Evolutionary conservation across 2,113 vertebrate genomes (phyloP).

Genomic region (Aegotheles bennettii): DNA sequence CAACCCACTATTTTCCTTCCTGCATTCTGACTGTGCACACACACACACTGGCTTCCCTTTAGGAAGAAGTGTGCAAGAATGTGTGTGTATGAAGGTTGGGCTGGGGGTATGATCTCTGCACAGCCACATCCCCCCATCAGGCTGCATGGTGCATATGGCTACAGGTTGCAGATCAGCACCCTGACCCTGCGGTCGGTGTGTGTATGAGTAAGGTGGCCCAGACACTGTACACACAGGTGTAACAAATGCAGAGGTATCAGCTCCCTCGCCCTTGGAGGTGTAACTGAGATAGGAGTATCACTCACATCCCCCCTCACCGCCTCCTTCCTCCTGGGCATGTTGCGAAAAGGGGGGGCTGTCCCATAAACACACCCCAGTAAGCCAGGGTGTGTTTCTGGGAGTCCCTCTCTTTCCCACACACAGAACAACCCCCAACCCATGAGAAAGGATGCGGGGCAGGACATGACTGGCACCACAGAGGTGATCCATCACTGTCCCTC

Average conservation of each 20-base stretch:
- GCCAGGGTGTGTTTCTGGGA: conserved; percentile 3
- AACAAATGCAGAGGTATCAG: background rate
- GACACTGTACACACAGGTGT: rapidly evolving
- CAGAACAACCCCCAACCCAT: background rate
- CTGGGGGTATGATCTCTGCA: background rate
- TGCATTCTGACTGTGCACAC: background rate
- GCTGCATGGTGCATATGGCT: background rate
- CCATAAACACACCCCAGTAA: conserved; percentile 8
- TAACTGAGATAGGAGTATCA: background rate
- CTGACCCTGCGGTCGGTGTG: rapidly evolving
- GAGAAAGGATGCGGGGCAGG: background rate
- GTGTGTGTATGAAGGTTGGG: background rate
- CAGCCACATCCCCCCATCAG: background rate
- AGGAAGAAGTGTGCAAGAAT: no score
- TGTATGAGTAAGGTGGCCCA: rapidly evolving
- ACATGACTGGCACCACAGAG: background rate
- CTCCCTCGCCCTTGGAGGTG: background rate
- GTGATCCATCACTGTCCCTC: background rate
- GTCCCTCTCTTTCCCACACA: background rate
- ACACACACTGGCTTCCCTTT: background rate
- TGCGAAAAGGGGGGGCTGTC: background rate
- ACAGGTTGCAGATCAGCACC: background rate
- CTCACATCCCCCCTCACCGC: background rate
- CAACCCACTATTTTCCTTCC: background rate
- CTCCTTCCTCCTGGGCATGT: background rate